These are phyloP conservation scores for Meandrina meandrites DNA, from an alignment of 92 coral and sea anemone genomes.

Conservation along the genomic window DNA sequence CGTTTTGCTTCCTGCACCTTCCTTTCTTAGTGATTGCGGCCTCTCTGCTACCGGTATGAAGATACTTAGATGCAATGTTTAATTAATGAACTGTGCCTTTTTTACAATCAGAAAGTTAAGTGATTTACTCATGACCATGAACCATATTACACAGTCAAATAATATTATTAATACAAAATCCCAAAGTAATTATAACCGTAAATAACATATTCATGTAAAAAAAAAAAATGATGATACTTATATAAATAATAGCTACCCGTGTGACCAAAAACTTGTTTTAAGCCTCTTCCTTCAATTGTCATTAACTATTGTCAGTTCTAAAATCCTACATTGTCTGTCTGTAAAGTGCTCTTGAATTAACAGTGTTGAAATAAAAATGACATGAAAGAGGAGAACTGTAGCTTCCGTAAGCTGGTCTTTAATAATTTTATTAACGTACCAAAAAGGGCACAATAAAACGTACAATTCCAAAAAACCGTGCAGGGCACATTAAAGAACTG, in stretches of 20 bases:
- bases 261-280: not conserved
- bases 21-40: no score
- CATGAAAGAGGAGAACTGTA: not conserved
- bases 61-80: no score
- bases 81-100: not conserved
- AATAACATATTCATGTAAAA: not conserved
- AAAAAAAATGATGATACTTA: not conserved
- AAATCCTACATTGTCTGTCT: not conserved
- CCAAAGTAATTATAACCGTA: not conserved
- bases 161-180: conserved; percentile 4
- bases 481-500: no score
- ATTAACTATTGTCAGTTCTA: not conserved
- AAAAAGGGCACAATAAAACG: no score
- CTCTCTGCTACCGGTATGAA: no score
- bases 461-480: no score
- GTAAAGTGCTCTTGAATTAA: not conserved
- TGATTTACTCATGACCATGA: not conserved
- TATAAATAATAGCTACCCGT: not conserved
- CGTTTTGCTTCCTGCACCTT: no score
- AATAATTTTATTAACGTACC: no score
- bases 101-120: not conserved
- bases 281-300: not conserved
- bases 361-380: not conserved
- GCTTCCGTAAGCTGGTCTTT: no score
- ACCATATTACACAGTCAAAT: conserved; percentile 1